Base-by-base conservation (phyloP, 1,140 invertebrate genomes). In the Brachionus plicatilis region DNA sequence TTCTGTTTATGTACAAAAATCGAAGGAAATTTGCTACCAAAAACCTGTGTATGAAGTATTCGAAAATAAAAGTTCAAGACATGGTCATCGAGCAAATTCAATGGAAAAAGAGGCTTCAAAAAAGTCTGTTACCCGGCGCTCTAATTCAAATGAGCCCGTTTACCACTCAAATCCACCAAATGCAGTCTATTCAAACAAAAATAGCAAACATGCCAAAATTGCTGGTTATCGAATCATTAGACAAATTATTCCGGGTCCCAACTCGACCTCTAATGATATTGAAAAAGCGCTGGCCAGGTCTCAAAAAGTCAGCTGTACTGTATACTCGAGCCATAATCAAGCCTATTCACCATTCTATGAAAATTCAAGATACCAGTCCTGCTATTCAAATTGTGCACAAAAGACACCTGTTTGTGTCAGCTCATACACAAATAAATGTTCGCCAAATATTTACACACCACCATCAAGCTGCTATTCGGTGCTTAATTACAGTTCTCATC, bases 141-240 rank as follows among this genome's bases (percentile, higher is more conserved):
- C 68, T 37, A 43, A 20, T 24, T 72, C 68, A 45, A 72, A 72
- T 20, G 68, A 72, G 17, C 68, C 68, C 20, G 68, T 43, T 72
- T 43, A 72, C 33, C 68, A 72, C 14, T 72, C 68, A 7, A 41
- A 20, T 43, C 68, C 11, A 14, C 1, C 14, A 47, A 37, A 37
- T 37, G 33, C 20, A 70, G 29, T 70, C n/a, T 41, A 70, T 37
- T 33, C 29, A 70, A 41, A 41, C 12, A 72, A 72, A 72, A 72
- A 5, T 41, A 41, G 9, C 9, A 72, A 72, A 11, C 68, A 72
- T 43, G 2, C 29, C 7, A 72, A 76, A 76, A 50, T 76, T n/a
- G 72, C 72, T 37, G 72, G 72, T 29, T 76, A 76, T 76, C 72
- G 72, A 29, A 76, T 76, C 20, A 76, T 76, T 50, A 47, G 72